Evolutionary conservation across 2,888 invertebrate species (phyloP).

Genomic region (Resseliella maxima): DNA sequence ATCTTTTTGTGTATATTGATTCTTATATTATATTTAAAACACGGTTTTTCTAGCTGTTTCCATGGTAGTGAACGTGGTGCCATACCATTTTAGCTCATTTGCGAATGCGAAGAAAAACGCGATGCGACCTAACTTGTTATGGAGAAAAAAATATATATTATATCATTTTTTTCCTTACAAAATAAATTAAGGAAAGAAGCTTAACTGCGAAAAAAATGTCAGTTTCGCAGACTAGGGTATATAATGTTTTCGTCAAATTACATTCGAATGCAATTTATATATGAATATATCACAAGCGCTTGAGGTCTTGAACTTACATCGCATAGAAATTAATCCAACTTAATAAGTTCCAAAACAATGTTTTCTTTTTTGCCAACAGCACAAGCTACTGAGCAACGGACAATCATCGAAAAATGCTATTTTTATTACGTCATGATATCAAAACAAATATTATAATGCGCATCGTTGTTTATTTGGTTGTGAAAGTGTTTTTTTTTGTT

Average conservation of each 20-base stretch:
- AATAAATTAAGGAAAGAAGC: conserved; percentile 5
- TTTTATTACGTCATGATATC: conserved; percentile 42
- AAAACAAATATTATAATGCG: conserved; percentile 35
- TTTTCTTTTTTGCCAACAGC: neutral
- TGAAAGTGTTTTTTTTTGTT: conserved; percentile 23
- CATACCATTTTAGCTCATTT: neutral
- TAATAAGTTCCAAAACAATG: conserved; percentile 5
- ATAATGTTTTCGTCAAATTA: neutral
- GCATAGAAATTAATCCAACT: conserved; percentile 37
- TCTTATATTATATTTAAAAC: neutral
- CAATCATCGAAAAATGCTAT: conserved; percentile 13
- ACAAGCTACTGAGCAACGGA: neutral
- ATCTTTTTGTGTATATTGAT: neutral
- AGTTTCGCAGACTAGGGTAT: neutral
- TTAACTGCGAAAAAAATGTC: conserved; percentile 21
- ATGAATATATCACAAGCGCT: neutral
- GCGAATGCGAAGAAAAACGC: neutral
- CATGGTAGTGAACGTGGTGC: neutral
- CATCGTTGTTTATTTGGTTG: conserved; percentile 34
- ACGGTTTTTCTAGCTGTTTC: neutral
- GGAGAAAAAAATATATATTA: neutral
- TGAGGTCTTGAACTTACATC: conserved; percentile 10
- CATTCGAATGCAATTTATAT: conserved; percentile 34
- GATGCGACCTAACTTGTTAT: neutral
- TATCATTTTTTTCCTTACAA: neutral